phyloP scores from a whole-genome alignment of 1,140 invertebrate species.

The Drosophila pandora region DNA sequence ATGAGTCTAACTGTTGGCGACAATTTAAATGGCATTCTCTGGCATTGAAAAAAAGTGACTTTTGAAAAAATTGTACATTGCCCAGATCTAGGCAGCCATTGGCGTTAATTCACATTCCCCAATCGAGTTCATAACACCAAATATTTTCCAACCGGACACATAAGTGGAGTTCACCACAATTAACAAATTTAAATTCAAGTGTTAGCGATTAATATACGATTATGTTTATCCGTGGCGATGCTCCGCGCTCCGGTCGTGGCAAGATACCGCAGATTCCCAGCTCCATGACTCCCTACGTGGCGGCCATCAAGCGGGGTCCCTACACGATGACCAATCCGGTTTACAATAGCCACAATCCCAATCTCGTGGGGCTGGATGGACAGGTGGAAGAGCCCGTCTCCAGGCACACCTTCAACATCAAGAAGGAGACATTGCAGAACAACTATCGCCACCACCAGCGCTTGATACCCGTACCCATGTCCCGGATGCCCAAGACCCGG shows the following conservation, averaged over 20 bases:
- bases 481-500: slow-evolving; percentile 4
- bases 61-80: not conserved
- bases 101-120: not conserved
- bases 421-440: slow-evolving; percentile 25
- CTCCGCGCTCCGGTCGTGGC: not conserved
- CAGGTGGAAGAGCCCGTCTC: slow-evolving; percentile 15
- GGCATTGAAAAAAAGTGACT: not conserved
- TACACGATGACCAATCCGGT: slow-evolving; percentile 60
- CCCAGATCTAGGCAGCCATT: not conserved
- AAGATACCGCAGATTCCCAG: slow-evolving; percentile 10
- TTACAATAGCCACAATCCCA: slow-evolving; percentile 28
- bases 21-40: not conserved
- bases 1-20: not conserved
- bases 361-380: slow-evolving; percentile 19
- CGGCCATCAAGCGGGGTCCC: slow-evolving; percentile 48
- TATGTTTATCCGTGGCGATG: slow-evolving; percentile 60
- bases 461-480: slow-evolving; percentile 24
- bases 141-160: not conserved
- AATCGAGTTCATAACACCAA: not conserved
- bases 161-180: not conserved
- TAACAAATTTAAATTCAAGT: slow-evolving; percentile 33
- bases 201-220: slow-evolving; percentile 1
- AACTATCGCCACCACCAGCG: slow-evolving; percentile 58
- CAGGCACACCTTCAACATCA: slow-evolving; percentile 60
- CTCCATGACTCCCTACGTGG: slow-evolving; percentile 42